Evolutionary conservation across 2,888 invertebrate genomes (phyloP).

Genomic region (Platerodrilus igneus): DNA sequence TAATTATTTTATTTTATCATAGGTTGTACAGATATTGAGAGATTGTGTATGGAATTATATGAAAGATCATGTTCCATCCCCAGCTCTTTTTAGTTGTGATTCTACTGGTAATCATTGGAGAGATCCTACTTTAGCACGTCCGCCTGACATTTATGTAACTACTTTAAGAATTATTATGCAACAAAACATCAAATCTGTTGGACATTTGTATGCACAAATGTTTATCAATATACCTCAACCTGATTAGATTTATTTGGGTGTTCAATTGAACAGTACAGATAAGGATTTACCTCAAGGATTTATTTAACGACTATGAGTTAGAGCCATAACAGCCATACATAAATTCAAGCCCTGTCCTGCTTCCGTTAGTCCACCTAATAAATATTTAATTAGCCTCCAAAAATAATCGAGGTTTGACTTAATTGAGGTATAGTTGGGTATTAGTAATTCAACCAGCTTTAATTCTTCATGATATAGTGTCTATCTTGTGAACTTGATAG

Average conservation of each 20-base stretch:
- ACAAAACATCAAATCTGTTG: conserved; percentile 70
- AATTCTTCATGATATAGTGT: too few relatives aligned
- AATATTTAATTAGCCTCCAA: too few relatives aligned
- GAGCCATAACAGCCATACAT: too few relatives aligned
- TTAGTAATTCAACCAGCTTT: too few relatives aligned
- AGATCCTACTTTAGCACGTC: conserved; percentile 65
- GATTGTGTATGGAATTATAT: conserved; percentile 90
- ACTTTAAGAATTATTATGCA: conserved; percentile 74
- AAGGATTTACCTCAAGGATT: too few relatives aligned
- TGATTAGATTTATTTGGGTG: conserved; percentile 10
- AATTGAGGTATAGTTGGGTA: too few relatives aligned
- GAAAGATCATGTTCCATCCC: conserved; percentile 83
- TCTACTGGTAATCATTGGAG: conserved; percentile 70
- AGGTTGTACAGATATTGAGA: conserved; percentile 73
- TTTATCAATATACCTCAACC: conserved; percentile 49
- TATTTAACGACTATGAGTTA: too few relatives aligned
- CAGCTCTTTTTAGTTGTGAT: conserved; percentile 70
- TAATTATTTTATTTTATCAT: conserved; percentile 27
- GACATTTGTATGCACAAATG: conserved; percentile 73
- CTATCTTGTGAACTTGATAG: too few relatives aligned
- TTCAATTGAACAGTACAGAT: too few relatives aligned
- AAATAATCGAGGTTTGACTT: too few relatives aligned
- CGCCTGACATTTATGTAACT: conserved; percentile 72
- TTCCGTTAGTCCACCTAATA: too few relatives aligned
- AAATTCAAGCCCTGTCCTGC: too few relatives aligned